Evolutionary conservation across 2,888 invertebrate species (phyloP).

Genomic region (Ligdia adustata): DNA sequence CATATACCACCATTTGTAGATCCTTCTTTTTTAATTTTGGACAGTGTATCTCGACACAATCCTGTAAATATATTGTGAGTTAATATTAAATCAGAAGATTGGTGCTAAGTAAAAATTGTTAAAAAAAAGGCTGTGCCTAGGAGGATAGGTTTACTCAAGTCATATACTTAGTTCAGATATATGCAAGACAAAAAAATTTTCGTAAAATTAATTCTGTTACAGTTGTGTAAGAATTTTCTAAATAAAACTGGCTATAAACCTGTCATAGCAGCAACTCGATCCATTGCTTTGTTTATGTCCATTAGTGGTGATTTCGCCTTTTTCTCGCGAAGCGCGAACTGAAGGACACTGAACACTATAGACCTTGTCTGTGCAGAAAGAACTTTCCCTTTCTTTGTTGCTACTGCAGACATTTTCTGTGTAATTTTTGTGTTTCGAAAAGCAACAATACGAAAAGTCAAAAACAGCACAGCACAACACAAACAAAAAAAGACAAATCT

Average conservation of each 20-base stretch:
- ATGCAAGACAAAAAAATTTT: too few species aligned
- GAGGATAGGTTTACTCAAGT: too few species aligned
- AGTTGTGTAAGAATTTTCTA: background rate
- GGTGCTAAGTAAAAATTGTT: too few species aligned
- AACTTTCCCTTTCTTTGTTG: constrained; percentile 16
- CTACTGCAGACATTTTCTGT: constrained; percentile 11
- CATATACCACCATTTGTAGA: constrained; percentile 19
- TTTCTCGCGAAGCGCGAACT: constrained; percentile 25
- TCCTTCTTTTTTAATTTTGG: constrained; percentile 25
- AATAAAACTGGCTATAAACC: constrained; percentile 12
- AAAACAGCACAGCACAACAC: background rate
- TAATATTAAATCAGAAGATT: background rate
- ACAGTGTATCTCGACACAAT: constrained; percentile 21
- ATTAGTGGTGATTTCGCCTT: constrained; percentile 18
- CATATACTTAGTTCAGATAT: too few species aligned
- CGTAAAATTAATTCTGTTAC: background rate
- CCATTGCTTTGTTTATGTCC: constrained; percentile 26
- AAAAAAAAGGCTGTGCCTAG: too few species aligned
- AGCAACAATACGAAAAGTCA: background rate
- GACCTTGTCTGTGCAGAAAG: constrained; percentile 21
- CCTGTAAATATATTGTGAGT: constrained; percentile 9
- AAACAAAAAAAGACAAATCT: background rate
- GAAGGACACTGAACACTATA: constrained; percentile 20
- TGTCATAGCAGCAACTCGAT: constrained; percentile 25
- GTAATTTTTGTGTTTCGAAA: background rate